These are phyloP conservation scores for Tragelaphus strepsiceros DNA, from an alignment of 2,113 vertebrate species.

Conservation along the genomic window DNA sequence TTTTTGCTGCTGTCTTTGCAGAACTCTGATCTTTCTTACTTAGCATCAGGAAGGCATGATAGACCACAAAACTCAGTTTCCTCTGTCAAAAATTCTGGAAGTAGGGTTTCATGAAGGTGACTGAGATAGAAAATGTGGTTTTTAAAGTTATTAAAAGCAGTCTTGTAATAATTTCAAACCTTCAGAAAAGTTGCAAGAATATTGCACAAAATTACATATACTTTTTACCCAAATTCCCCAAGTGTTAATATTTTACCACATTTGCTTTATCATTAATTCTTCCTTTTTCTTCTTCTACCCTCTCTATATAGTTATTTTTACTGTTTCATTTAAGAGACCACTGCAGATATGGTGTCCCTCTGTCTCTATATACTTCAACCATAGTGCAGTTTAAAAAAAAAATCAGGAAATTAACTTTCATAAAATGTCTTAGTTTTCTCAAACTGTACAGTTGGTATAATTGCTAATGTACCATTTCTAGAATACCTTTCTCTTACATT, in stretches of 20 bases:
- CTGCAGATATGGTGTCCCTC: background rate
- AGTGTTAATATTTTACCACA: background rate
- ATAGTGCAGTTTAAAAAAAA: background rate
- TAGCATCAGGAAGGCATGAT: background rate
- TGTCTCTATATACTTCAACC: background rate
- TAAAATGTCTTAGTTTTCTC: background rate
- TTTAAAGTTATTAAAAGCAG: background rate
- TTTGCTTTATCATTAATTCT: background rate
- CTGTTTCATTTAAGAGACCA: background rate
- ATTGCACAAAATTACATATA: background rate
- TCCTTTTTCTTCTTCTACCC: background rate
- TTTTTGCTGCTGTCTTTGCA: background rate
- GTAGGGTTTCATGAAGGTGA: background rate
- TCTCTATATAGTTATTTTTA: background rate
- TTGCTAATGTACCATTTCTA: background rate
- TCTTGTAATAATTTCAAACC: background rate
- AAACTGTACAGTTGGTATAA: background rate
- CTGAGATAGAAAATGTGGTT: background rate
- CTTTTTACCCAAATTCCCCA: background rate
- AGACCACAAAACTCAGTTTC: background rate
- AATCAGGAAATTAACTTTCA: background rate
- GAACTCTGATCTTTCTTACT: background rate
- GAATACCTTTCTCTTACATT: background rate
- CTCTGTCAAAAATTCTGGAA: background rate
- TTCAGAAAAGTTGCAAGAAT: background rate